Conservation (phyloP, 2,113 vertebrate species). For the Vidua macroura region DNA sequence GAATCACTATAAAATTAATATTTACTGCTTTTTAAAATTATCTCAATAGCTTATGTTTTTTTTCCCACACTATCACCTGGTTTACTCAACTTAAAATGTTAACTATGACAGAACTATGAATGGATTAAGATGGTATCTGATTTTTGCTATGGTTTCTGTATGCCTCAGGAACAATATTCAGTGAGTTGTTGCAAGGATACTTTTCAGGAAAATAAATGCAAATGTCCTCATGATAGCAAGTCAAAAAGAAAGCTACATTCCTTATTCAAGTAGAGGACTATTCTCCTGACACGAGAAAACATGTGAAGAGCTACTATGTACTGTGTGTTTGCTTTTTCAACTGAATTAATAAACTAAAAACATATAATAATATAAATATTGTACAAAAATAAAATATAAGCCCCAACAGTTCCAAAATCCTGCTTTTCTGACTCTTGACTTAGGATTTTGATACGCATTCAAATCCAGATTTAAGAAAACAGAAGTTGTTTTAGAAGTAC, state of each 20-base stretch:
- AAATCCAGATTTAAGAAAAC: neutral
- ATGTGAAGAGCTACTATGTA: neutral
- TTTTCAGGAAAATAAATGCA: neutral
- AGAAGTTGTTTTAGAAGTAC: neutral
- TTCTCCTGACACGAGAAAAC: neutral
- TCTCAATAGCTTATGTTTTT: neutral
- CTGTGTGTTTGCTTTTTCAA: neutral
- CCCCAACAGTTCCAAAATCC: neutral
- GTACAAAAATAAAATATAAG: neutral
- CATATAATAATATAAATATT: neutral
- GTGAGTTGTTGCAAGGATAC: neutral
- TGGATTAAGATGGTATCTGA: neutral
- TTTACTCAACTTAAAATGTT: neutral
- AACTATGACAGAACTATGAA: neutral
- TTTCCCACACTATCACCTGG: neutral
- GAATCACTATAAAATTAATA: slow-evolving; percentile 8
- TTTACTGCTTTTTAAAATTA: neutral
- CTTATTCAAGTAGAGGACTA: neutral
- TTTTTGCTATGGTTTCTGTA: neutral
- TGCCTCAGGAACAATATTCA: neutral
- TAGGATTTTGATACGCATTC: neutral
- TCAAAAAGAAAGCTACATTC: neutral
- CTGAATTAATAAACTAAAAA: neutral
- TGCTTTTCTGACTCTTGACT: neutral
- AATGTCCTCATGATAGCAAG: neutral